Percentiles rank a stretch among this genome's conserved stretches.
These are phyloP conservation scores for Drosophila kepulauana DNA, from an alignment of 1,140 invertebrate genomes.

Conservation along the genomic window DNA sequence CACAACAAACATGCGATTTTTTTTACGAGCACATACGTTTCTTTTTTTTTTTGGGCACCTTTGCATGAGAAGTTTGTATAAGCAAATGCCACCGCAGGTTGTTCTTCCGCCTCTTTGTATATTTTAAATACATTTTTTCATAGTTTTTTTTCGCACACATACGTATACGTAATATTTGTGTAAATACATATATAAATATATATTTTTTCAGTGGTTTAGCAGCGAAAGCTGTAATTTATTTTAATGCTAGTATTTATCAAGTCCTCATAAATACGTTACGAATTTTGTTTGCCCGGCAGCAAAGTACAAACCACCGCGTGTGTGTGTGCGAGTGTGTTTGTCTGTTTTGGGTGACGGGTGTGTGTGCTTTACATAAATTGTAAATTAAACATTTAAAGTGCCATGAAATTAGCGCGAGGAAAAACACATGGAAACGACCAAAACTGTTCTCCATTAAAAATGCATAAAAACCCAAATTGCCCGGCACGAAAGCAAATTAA, in stretches of 20 bases:
- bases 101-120: constrained; percentile 32
- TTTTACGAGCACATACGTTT: constrained; percentile 17
- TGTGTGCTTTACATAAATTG: constrained; percentile 76
- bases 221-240: constrained; percentile 79
- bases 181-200: neutral
- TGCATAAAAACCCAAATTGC: constrained; percentile 71
- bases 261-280: constrained; percentile 39
- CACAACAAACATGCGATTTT: constrained; percentile 53
- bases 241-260: constrained; percentile 83
- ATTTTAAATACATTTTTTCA: constrained; percentile 60
- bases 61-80: constrained; percentile 64
- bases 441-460: constrained; percentile 67
- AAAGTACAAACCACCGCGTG: constrained; percentile 11
- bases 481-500: constrained; percentile 55
- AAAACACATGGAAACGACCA: constrained; percentile 67
- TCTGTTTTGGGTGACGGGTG: constrained; percentile 23
- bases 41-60: constrained; percentile 37
- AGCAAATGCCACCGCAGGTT: constrained; percentile 44
- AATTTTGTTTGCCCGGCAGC: constrained; percentile 41
- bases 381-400: constrained; percentile 83
- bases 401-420: constrained; percentile 71
- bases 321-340: constrained; percentile 34
- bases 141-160: neutral
- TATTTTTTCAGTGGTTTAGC: constrained; percentile 38
- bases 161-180: constrained; percentile 21